These are phyloP conservation scores for Agrotis ipsilon DNA, from an alignment of 2,888 invertebrate genomes.

Conservation along the genomic window DNA sequence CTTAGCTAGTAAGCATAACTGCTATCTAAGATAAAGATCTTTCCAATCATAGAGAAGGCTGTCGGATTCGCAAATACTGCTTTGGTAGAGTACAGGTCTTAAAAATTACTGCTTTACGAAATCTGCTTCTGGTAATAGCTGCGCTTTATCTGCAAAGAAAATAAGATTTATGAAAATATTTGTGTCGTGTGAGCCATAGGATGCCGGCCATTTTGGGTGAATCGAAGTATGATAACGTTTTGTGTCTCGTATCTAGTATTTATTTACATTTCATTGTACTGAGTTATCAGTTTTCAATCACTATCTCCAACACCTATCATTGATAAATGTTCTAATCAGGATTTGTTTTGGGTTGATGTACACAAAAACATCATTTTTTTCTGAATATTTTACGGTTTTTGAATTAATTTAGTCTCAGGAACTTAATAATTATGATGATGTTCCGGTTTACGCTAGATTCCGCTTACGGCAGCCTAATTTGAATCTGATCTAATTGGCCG, in stretches of 20 bases:
- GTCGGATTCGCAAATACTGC: too few relatives aligned
- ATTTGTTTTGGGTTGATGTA: conserved; percentile 14
- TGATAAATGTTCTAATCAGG: conserved; percentile 48
- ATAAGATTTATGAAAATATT: background rate
- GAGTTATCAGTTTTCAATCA: conserved; percentile 45
- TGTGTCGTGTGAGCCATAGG: background rate
- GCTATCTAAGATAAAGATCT: too few relatives aligned
- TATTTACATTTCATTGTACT: conserved; percentile 33
- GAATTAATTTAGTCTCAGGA: background rate
- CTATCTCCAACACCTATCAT: conserved; percentile 39
- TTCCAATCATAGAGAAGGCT: too few relatives aligned
- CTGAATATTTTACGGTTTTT: too few relatives aligned
- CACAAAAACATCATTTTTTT: background rate
- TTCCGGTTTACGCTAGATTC: conserved; percentile 2
- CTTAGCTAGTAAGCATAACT: too few relatives aligned
- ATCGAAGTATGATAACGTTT: background rate
- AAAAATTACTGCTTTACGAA: too few relatives aligned
- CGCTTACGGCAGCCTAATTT: conserved; percentile 19
- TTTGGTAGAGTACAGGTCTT: too few relatives aligned
- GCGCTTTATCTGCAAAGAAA: background rate
- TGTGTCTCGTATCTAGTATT: conserved; percentile 9
- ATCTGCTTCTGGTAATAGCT: too few relatives aligned
- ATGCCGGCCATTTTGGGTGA: background rate
- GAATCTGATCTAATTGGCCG: conserved; percentile 35
- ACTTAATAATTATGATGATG: background rate